phyloP scores from a whole-genome alignment of 2,888 invertebrate genomes.

The Laspeyria flexula region DNA sequence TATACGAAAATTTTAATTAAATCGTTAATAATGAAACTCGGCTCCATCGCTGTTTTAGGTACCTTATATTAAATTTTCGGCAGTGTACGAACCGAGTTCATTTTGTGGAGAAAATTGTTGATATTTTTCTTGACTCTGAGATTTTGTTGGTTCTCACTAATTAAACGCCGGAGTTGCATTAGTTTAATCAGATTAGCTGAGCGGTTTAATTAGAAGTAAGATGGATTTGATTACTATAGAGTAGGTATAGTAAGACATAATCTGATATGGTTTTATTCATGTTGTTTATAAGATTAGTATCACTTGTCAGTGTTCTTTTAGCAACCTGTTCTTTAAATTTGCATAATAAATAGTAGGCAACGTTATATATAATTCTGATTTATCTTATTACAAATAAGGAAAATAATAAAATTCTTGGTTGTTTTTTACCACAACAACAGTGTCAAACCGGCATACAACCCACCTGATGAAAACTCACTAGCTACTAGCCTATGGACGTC shows the following conservation, averaged over 20 bases:
- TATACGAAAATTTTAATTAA: constrained; percentile 45
- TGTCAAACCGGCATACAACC: too few species aligned
- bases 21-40: constrained; percentile 41
- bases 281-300: too few species aligned
- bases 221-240: not conserved
- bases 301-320: too few species aligned
- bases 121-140: constrained; percentile 6
- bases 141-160: constrained; percentile 15
- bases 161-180: constrained; percentile 14
- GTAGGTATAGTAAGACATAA: not conserved
- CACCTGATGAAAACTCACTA: too few species aligned
- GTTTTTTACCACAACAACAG: too few species aligned
- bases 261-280: too few species aligned
- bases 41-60: constrained; percentile 19
- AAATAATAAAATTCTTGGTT: too few species aligned
- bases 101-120: constrained; percentile 4
- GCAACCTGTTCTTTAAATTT: too few species aligned
- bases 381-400: too few species aligned
- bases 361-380: too few species aligned
- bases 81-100: constrained; percentile 8
- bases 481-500: too few species aligned
- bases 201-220: not conserved
- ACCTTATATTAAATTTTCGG: constrained; percentile 40
- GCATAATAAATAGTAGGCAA: too few species aligned
- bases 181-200: not conserved